A percentile compares a stretch with the other conserved stretches of the same genome.
Conservation (phyloP, 2,113 vertebrate species). For the Meles meles region DNA sequence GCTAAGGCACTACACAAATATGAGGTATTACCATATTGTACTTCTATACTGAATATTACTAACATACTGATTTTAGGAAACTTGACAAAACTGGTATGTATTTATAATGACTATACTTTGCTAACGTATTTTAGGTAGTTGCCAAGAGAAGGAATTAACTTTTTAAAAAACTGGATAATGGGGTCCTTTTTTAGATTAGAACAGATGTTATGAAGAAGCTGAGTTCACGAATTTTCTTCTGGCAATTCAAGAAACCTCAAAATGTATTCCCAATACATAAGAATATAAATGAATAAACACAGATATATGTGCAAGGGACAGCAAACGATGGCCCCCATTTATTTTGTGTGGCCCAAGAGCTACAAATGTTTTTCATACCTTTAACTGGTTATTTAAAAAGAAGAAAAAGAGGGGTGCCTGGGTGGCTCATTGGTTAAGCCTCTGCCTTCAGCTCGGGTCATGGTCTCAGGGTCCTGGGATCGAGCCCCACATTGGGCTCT, state of each 20-base stretch:
- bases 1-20: constrained; percentile 1
- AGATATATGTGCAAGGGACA: background rate
- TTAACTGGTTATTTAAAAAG: constrained; percentile 6
- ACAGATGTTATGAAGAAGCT: background rate
- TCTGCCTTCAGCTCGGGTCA: too few relatives aligned
- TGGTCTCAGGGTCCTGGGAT: too few relatives aligned
- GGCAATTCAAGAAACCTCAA: background rate
- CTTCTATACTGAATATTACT: background rate
- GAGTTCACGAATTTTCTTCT: background rate
- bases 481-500: too few relatives aligned
- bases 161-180: constrained; percentile 24
- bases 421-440: too few relatives aligned
- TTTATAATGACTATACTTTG: background rate
- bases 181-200: background rate
- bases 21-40: background rate
- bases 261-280: background rate
- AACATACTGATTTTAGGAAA: background rate
- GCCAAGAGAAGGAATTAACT: background rate
- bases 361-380: constrained; percentile 6
- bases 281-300: background rate
- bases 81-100: background rate
- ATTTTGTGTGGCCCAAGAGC: background rate
- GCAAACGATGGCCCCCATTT: background rate
- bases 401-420: background rate
- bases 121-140: background rate